Base-by-base conservation (phyloP, 2,888 invertebrate genomes). In the Metellina segmentata region DNA sequence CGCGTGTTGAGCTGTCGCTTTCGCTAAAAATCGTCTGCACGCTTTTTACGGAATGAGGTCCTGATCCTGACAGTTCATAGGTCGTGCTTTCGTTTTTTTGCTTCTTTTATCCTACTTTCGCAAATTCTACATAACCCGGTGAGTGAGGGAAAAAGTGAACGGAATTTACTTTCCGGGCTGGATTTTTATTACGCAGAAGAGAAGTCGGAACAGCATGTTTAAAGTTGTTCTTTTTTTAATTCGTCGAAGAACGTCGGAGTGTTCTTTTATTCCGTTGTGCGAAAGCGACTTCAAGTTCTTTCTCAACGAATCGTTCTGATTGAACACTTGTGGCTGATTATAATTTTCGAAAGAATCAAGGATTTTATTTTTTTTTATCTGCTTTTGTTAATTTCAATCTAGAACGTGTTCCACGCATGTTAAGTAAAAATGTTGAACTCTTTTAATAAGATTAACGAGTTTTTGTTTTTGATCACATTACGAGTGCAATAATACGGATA, bases 21-120 rank as follows among this genome's bases (percentile, higher is more conserved):
- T 86, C 51, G 79, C 70, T 86, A 79, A 79, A 86, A 71, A 86
- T 86, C 86, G 86, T 86, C 79, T 86, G 86, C 86, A 86, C 86
- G 86, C 79, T 86, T 71, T 71, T 52, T 75, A 61, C 78, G n/a
- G 53, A 86, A 79, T 72, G 78, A 79, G 86, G 70, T 79, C 71
- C 70, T 78, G 86, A 79, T 79, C 79, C 79, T 79, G 78, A 79
- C 86, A 78, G 86, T 86, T 86, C 86, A 86, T 86, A 86, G 86
- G 86, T 86, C 86, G 86, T n/a, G 16, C 11, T 61, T 61, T 61
- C 61, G 9, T 61, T 61, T 61, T 61, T 52, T 69, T 86, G 75
- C 69, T 78, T 86, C 70, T 86, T 71, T 75, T 52, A 79, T 85
- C 85, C 85, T 77, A 85, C 69, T 85, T 85, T 77, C 75, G 49